Evolutionary conservation across 2,888 invertebrate species (phyloP).

Genomic region (Penaeus monodon): DNA sequence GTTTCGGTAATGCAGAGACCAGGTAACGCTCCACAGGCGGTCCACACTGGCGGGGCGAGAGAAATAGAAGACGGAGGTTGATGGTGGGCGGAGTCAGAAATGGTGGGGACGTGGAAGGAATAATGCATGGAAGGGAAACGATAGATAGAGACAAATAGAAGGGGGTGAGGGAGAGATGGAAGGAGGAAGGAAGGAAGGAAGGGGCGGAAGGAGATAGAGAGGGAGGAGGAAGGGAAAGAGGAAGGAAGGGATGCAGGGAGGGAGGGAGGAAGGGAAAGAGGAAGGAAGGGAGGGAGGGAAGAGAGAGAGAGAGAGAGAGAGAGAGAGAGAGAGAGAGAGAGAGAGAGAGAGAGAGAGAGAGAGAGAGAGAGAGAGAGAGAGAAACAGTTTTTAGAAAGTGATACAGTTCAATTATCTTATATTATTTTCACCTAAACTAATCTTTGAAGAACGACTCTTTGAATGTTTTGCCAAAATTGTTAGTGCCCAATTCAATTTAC

Average conservation of each 20-base stretch:
- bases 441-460: too few species aligned
- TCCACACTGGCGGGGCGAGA: slow-evolving; percentile 52
- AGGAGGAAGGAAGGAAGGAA: neutral
- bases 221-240: neutral
- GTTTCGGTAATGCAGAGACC: slow-evolving; percentile 65
- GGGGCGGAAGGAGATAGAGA: neutral
- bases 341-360: neutral
- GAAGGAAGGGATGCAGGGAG: neutral
- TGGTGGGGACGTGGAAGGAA: neutral
- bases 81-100: neutral
- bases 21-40: slow-evolving; percentile 65
- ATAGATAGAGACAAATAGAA: neutral
- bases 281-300: neutral
- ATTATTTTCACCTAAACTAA: too few species aligned
- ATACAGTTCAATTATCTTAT: too few species aligned
- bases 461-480: too few species aligned
- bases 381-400: neutral
- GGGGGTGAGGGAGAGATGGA: neutral
- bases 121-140: neutral
- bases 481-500: too few species aligned
- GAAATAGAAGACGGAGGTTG: neutral
- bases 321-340: neutral
- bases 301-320: too few species aligned
- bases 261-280: neutral
- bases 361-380: neutral